Base-by-base conservation (phyloP, 2,888 invertebrate species). In the Drepanosiphum platanoidis region DNA sequence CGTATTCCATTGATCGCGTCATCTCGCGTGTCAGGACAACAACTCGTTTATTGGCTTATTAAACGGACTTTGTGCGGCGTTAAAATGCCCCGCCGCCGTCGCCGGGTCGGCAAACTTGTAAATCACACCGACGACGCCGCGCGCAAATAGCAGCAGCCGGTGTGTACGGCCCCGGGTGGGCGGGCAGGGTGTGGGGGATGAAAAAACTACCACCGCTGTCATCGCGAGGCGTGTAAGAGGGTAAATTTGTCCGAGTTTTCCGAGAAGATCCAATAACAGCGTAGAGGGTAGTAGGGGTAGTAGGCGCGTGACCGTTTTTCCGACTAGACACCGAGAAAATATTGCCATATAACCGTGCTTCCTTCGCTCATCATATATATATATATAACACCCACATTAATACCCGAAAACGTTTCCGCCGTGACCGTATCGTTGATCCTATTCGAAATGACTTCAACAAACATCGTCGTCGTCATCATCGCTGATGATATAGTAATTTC, bases 11-110 rank as follows among this genome's bases (percentile, higher is more conserved):
- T 77, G 75, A 84, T 83, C 83, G 83, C 36, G 83, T 83, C 83
- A 83, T 84, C 52, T 77, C 81, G 39, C 71, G 81, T 68, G 84
- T 84, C 84, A 68, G 34, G 58, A 77, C 68, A 77, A 84, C 84
- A 68, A 84, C 84, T 84, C 84, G 84, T 84, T 84, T 84, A 84
- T 84, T 84, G 84, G 84, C 84, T 84, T 84, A 84, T 84, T 84
- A 84, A 84, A 84, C 68, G 84, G 84, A 84, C 84, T 84, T 84
- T 75, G 75, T 27, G 22, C 75, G 58, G 70, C 58, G 84, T 77
- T 84, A 84, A 84, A 77, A 77, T 84, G 84, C 84, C n/a, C n/a
- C n/a, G n/a, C n/a, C n/a, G n/a, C n/a, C n/a, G n/a, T n/a, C 84
- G 84, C n/a, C 77, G 77, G 52, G 84, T 58, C 68, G 75, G 84